Base-by-base conservation (phyloP, 2,888 invertebrate genomes). In the Hedychridium roseum region DNA sequence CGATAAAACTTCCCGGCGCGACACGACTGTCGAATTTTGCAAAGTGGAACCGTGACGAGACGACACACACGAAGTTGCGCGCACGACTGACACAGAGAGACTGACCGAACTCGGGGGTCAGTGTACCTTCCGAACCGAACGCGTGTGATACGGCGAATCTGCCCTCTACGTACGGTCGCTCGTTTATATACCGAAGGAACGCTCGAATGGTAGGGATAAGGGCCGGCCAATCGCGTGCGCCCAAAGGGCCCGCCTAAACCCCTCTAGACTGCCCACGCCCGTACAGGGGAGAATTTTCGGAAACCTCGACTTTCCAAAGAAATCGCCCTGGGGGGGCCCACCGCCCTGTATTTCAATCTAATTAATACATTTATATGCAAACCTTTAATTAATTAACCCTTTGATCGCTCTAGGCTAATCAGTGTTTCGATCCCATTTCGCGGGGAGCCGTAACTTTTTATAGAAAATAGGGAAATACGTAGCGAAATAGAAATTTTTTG, bases 201-300 rank as follows among this genome's bases (percentile, higher is more conserved):
- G 3, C 4, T 2, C 0, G 0, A 2, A 6, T 9, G 45, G 69
- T 56, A 56, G 68, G 73, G 64, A 31, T 30, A 49, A 57, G 54
- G 50, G 57, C 32, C 48, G 32, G 43, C 73, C 73, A 73, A 73
- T 73, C 23, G 12, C 16, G 9, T 31, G 15, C 3, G 3, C 27
- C 39, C 18, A 27, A 51, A 58, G 54, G 66, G 69, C 68, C 70
- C 70, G 72, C 71, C 57, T 62, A 68, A 73, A 66, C 57, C 45
- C 26, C n/a, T n/a, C n/a, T n/a, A n/a, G n/a, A n/a, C n/a, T n/a
- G n/a, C n/a, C n/a, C n/a, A n/a, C n/a, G n/a, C n/a, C n/a, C n/a
- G n/a, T n/a, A n/a, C n/a, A n/a, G n/a, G n/a, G n/a, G n/a, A n/a
- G n/a, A n/a, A n/a, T n/a, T n/a, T n/a, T n/a, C n/a, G n/a, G n/a